A percentile compares a stretch with the other conserved stretches of the same genome.
These are phyloP conservation scores for Chymomyza caudatula DNA, from an alignment of 2,888 invertebrate genomes.

Conservation along the genomic window DNA sequence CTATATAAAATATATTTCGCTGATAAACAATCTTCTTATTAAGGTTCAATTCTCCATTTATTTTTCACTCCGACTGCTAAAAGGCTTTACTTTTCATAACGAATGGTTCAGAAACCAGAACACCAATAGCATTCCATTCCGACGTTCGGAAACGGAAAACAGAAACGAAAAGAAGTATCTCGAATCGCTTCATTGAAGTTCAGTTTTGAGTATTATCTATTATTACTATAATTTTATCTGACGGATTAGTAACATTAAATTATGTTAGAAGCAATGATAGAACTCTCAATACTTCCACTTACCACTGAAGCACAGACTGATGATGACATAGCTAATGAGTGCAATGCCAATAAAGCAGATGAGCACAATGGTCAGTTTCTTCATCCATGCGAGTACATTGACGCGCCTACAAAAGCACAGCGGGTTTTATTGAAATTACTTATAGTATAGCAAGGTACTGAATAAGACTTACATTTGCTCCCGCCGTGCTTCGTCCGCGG, in stretches of 20 bases:
- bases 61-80: too few species aligned
- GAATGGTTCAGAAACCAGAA: too few species aligned
- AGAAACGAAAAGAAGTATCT: too few species aligned
- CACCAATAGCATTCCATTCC: too few species aligned
- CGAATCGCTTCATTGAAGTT: too few species aligned
- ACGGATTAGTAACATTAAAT: slow-evolving; percentile 26
- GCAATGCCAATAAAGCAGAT: slow-evolving; percentile 76
- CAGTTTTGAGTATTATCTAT: too few species aligned
- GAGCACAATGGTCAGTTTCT: slow-evolving; percentile 74
- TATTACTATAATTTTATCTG: too few species aligned
- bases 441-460: not conserved
- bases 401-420: slow-evolving; percentile 64
- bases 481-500: slow-evolving; percentile 72
- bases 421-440: not conserved
- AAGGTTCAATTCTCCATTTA: too few species aligned
- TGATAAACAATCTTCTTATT: too few species aligned
- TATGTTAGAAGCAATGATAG: slow-evolving; percentile 27
- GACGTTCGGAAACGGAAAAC: too few species aligned
- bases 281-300: slow-evolving; percentile 44
- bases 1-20: too few species aligned
- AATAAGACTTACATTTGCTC: slow-evolving; percentile 64
- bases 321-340: slow-evolving; percentile 74
- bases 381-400: slow-evolving; percentile 75
- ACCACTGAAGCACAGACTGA: slow-evolving; percentile 76
- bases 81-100: too few species aligned